A percentile compares a stretch with the other conserved stretches of the same genome.
phyloP scores from a whole-genome alignment of 1,140 invertebrate species.

The Pseudomyrmex gracilis region DNA sequence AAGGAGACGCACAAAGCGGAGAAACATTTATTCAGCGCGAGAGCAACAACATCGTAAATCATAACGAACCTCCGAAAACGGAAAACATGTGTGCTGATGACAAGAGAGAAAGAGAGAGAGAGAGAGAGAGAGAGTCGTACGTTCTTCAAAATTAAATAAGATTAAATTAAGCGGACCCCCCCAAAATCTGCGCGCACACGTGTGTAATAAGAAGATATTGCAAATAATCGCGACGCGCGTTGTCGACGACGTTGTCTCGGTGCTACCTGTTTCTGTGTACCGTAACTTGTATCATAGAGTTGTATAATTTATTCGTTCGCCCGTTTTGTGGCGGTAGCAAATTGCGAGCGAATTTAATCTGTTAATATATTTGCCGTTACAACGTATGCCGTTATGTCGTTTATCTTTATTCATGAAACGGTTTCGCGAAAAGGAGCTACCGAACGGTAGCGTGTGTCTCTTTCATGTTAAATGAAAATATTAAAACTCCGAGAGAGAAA shows the following conservation, averaged over 20 bases:
- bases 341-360: constrained; percentile 19
- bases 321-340: constrained; percentile 15
- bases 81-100: constrained; percentile 1
- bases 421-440: not conserved
- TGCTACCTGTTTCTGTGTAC: not conserved
- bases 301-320: constrained; percentile 49
- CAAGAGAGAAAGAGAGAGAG: not conserved
- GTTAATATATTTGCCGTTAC: constrained; percentile 36
- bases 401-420: not conserved
- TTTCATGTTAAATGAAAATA: not conserved
- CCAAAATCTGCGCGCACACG: constrained; percentile 1
- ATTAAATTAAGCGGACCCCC: constrained; percentile 51
- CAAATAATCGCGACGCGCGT: constrained; percentile 33
- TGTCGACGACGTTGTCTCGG: constrained; percentile 12
- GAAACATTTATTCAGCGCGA: constrained; percentile 21
- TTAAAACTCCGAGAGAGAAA: not conserved
- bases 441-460: not conserved
- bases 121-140: constrained; percentile 8
- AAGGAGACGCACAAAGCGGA: not conserved
- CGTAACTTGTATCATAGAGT: constrained; percentile 25
- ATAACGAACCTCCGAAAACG: not conserved
- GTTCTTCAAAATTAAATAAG: constrained; percentile 48
- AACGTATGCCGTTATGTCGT: not conserved
- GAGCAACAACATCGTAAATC: constrained; percentile 24
- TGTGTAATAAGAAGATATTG: constrained; percentile 11